phyloP scores from a whole-genome alignment of 2,797 vertebrate species.

The Psittacula echo region DNA sequence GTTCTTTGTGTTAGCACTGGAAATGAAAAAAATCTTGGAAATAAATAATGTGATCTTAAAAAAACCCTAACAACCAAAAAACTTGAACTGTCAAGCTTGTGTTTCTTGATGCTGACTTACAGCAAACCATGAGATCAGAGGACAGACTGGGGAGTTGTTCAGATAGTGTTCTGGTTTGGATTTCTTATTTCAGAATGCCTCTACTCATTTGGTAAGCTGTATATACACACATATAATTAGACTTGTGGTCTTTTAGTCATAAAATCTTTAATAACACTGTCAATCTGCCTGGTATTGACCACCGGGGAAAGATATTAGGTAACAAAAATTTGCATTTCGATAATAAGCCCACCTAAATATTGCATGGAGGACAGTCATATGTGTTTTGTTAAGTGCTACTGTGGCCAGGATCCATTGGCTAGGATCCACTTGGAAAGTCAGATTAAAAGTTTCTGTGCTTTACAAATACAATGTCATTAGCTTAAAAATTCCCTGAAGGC shows the following conservation, averaged over 20 bases:
- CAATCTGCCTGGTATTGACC: not conserved
- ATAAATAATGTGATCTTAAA: not conserved
- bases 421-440: conserved; percentile 48
- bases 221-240: not conserved
- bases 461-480: conserved; percentile 37
- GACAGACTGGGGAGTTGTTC: not conserved
- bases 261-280: not conserved
- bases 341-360: conserved; percentile 26
- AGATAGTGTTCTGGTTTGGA: not conserved
- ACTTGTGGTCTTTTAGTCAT: not conserved
- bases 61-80: not conserved
- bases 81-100: not conserved
- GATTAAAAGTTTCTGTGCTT: conserved; percentile 56
- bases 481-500: conserved; percentile 61
- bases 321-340: not conserved
- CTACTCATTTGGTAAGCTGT: not conserved
- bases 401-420: conserved; percentile 64
- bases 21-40: not conserved
- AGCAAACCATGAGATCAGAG: not conserved
- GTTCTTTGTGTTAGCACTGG: not conserved
- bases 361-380: conserved; percentile 2
- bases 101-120: not conserved
- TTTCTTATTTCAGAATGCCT: not conserved
- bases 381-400: conserved; percentile 48
- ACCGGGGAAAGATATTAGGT: not conserved